Conservation (phyloP, 2,888 invertebrate species). For the Cylindroiulus punctatus region DNA sequence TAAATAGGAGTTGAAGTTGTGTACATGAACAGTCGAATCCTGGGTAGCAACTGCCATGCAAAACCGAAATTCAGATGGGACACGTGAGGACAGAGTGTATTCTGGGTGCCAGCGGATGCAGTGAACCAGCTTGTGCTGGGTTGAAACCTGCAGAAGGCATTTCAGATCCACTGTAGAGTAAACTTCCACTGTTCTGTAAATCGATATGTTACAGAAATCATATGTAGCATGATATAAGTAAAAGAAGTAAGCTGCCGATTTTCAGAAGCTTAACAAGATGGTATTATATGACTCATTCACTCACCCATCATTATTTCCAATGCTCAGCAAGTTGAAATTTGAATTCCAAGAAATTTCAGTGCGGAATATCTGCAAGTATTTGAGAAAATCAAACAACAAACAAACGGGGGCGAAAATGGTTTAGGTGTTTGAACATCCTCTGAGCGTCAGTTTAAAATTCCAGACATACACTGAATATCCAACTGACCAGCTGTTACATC, state of each 20-base stretch:
- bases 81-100: slow-evolving; percentile 69
- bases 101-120: slow-evolving; percentile 79
- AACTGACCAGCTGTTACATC: too few species aligned
- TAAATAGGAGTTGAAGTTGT: slow-evolving; percentile 62
- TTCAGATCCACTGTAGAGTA: slow-evolving; percentile 63
- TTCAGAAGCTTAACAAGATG: too few species aligned
- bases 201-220: too few species aligned
- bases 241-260: too few species aligned
- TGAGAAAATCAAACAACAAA: neutral
- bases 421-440: too few species aligned
- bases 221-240: too few species aligned
- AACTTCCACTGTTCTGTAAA: slow-evolving; percentile 65
- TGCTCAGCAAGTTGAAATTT: slow-evolving; percentile 71
- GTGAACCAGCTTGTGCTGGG: slow-evolving; percentile 71
- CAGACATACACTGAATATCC: too few species aligned
- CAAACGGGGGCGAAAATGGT: too few species aligned
- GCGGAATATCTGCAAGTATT: slow-evolving; percentile 59
- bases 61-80: slow-evolving; percentile 71
- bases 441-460: too few species aligned
- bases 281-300: slow-evolving; percentile 61
- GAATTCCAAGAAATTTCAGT: slow-evolving; percentile 74
- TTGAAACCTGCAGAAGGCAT: slow-evolving; percentile 58
- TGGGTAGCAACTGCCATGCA: slow-evolving; percentile 75
- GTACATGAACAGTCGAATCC: slow-evolving; percentile 69
- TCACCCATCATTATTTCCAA: slow-evolving; percentile 75